A percentile compares a stretch with the other conserved stretches of the same genome.
Evolutionary conservation across 2,797 vertebrate species (phyloP).

Genomic region (Lepus townsendii): DNA sequence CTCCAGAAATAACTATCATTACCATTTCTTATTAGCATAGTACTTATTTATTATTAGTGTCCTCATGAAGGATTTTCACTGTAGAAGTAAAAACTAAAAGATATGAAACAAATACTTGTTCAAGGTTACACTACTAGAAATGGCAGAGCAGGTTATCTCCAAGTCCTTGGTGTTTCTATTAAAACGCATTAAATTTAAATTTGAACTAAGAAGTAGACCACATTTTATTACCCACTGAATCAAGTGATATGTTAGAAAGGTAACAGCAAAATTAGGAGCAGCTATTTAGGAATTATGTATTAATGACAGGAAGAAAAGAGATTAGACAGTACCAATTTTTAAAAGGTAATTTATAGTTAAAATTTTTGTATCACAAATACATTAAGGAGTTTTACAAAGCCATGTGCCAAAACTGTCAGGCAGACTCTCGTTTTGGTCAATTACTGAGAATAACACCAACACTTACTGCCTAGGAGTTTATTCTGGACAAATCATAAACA

Average conservation of each 20-base stretch:
- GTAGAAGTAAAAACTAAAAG: conserved; percentile 30
- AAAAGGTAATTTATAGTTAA: conserved; percentile 29
- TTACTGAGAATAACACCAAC: conserved; percentile 35
- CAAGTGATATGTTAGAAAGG: background rate
- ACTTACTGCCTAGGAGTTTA: background rate
- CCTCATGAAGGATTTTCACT: conserved; percentile 17
- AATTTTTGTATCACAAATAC: conserved; percentile 58
- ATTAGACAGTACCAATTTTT: background rate
- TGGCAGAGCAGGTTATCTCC: conserved; percentile 10
- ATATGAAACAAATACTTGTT: conserved; percentile 38
- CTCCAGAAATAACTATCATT: conserved; percentile 38
- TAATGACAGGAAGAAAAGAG: conserved; percentile 1
- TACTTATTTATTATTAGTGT: conserved; percentile 44
- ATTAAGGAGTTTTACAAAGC: conserved; percentile 57
- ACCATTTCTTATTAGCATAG: conserved; percentile 47
- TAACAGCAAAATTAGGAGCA: conserved; percentile 40
- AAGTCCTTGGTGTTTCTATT: background rate
- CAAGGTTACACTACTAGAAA: conserved; percentile 13
- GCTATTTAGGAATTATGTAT: background rate
- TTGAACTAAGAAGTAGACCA: conserved; percentile 23
- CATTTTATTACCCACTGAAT: conserved; percentile 41
- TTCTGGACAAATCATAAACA: background rate
- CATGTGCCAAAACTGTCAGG: conserved; percentile 1
- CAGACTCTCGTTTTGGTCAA: conserved; percentile 13
- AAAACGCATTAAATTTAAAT: conserved; percentile 61